Conservation (phyloP, 2,113 vertebrate genomes). For the Cynopterus brachyotis region DNA sequence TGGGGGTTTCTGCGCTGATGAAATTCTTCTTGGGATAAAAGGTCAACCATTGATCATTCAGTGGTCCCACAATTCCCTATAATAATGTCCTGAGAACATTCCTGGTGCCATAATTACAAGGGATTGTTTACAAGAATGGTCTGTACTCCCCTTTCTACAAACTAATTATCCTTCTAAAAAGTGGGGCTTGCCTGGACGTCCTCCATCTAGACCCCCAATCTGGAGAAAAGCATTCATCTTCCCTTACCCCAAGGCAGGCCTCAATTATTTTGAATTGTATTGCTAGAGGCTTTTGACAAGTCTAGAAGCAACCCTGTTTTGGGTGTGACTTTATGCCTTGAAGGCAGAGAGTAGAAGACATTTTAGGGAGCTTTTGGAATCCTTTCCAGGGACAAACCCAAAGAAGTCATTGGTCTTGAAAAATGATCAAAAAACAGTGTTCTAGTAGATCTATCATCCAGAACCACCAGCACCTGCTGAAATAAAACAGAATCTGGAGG, state of each 20-base stretch:
- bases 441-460: background rate
- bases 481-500: background rate
- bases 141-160: background rate
- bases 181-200: background rate
- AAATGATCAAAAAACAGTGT: background rate
- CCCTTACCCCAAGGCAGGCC: background rate
- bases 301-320: background rate
- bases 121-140: background rate
- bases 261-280: background rate
- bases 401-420: conserved; percentile 25
- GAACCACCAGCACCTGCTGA: background rate
- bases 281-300: background rate
- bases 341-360: background rate
- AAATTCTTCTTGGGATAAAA: background rate
- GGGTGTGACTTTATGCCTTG: background rate
- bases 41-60: background rate
- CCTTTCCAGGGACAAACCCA: background rate
- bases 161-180: conserved; percentile 4
- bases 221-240: background rate
- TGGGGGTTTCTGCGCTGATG: background rate
- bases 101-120: conserved; percentile 15
- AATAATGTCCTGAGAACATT: background rate
- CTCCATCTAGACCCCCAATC: background rate
- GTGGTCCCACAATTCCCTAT: background rate
- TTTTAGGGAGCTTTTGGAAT: background rate